Conservation (phyloP, 2,113 vertebrate species). For the Pseudolaguvia tuberculata region DNA sequence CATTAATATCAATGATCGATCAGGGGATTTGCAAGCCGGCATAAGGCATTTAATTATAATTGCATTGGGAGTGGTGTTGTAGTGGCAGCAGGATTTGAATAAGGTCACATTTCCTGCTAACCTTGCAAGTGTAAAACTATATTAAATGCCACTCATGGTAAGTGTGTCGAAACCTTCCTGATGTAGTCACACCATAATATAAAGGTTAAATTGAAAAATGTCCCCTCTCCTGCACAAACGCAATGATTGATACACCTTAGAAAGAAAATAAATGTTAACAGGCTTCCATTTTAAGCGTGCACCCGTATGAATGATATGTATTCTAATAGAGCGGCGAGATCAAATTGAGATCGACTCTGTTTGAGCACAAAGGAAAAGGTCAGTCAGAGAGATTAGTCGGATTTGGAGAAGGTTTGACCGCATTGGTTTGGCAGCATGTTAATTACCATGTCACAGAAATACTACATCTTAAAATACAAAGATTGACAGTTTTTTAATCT, state of each 20-base stretch:
- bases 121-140: conserved; percentile 86
- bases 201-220: conserved; percentile 92
- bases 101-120: conserved; percentile 90
- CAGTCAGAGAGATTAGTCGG: conserved; percentile 58
- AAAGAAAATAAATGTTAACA: conserved; percentile 75
- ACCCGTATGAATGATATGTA: conserved; percentile 53
- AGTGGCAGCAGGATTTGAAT: conserved; percentile 84
- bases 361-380: conserved; percentile 68
- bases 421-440: conserved; percentile 43
- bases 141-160: conserved; percentile 99
- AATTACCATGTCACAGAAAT: conserved; percentile 45
- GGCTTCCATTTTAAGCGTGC: conserved; percentile 54
- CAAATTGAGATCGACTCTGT: conserved; percentile 65
- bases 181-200: conserved; percentile 77
- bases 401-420: conserved; percentile 42
- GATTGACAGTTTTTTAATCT: conserved; percentile 27
- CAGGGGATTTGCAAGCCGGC: conserved; percentile 93
- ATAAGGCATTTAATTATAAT: conserved; percentile 97
- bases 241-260: conserved; percentile 91
- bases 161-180: conserved; percentile 77
- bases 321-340: conserved; percentile 61
- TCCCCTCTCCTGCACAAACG: conserved; percentile 73
- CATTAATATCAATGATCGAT: conserved; percentile 90
- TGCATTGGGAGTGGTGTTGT: conserved; percentile 70
- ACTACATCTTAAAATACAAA: conserved; percentile 14